Percentiles rank a stretch among this genome's conserved stretches.
Evolutionary conservation across 2,113 vertebrate genomes (phyloP).

Genomic region (Eira barbara): DNA sequence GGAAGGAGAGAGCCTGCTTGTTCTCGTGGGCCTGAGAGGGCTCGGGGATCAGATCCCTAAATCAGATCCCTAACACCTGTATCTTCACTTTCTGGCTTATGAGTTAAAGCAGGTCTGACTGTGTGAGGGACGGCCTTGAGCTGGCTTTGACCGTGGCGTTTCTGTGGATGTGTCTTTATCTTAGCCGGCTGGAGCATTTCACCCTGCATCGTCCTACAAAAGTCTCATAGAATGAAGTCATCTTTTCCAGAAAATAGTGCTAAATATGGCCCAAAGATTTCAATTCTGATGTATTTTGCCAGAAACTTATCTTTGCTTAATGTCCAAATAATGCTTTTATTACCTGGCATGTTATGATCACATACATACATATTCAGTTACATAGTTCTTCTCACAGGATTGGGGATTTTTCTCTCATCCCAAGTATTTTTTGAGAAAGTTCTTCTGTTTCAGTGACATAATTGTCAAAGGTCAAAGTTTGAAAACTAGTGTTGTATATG

Average conservation of each 20-base stretch:
- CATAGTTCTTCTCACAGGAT: background rate
- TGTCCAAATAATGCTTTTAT: background rate
- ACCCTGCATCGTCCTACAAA: background rate
- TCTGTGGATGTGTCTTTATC: background rate
- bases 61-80: background rate
- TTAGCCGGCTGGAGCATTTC: background rate
- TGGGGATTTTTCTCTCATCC: background rate
- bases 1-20: background rate
- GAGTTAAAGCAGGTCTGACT: background rate
- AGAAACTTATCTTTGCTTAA: background rate
- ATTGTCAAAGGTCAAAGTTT: slow-evolving; percentile 23
- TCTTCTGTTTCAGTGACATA: background rate
- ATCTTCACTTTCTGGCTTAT: background rate
- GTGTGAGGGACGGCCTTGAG: background rate
- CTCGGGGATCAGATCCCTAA: too few relatives aligned
- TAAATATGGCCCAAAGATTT: background rate
- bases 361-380: background rate
- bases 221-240: background rate
- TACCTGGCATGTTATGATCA: background rate
- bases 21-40: background rate
- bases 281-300: background rate
- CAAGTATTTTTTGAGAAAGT: slow-evolving; percentile 8
- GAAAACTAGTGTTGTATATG: background rate
- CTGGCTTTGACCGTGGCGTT: background rate
- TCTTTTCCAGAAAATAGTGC: background rate